Conservation (phyloP, 2,888 invertebrate species). For the Drosophila rubida region DNA sequence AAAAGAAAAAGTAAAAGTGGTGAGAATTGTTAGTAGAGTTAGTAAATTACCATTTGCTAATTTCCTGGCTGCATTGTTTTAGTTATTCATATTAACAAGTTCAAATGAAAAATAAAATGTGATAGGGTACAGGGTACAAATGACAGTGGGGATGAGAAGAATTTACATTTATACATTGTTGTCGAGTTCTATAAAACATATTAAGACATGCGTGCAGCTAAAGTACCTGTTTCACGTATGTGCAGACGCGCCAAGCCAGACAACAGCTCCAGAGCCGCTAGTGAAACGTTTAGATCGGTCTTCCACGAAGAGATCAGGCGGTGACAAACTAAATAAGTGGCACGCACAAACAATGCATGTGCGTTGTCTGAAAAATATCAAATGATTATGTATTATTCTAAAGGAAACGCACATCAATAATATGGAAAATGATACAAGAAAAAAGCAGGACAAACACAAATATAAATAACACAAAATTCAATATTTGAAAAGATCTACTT, state of each 20-base stretch:
- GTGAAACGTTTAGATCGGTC: constrained; percentile 95
- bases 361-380: constrained; percentile 89
- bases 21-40: constrained; percentile 80
- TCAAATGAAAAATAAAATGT: constrained; percentile 8
- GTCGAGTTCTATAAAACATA: constrained; percentile 2
- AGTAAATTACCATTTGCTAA: constrained; percentile 83
- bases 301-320: constrained; percentile 98
- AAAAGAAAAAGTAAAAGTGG: constrained; percentile 71
- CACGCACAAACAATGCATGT: constrained; percentile 94
- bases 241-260: constrained; percentile 96
- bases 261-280: constrained; percentile 96
- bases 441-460: not conserved
- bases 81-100: constrained; percentile 18
- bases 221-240: constrained; percentile 92
- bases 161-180: constrained; percentile 24
- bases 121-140: constrained; percentile 30
- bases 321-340: constrained; percentile 97
- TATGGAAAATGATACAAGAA: not conserved
- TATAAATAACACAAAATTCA: constrained; percentile 17
- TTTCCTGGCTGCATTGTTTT: constrained; percentile 82
- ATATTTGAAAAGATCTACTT: constrained; percentile 33
- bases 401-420: not conserved
- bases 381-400: not conserved
- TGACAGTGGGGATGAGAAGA: constrained; percentile 43
- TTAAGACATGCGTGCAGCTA: not conserved